A percentile compares a stretch with the other conserved stretches of the same genome.
Conservation (phyloP, 2,797 vertebrate species). For the Furcifer pardalis region DNA sequence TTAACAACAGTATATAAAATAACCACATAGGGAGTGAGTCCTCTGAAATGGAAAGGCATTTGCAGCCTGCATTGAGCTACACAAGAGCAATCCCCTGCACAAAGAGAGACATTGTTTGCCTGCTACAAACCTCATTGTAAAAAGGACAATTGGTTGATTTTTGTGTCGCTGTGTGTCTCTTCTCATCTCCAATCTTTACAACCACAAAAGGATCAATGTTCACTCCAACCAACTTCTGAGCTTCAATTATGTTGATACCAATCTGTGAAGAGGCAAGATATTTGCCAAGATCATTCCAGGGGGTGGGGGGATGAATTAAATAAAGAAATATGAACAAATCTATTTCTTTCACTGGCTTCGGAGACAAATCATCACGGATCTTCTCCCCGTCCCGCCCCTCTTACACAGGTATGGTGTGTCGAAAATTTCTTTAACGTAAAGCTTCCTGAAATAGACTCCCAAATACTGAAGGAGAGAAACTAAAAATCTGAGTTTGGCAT, state of each 20-base stretch:
- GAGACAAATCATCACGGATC: not conserved
- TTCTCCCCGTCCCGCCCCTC: no score
- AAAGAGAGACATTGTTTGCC: not conserved
- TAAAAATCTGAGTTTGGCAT: not conserved
- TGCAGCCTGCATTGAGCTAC: no score
- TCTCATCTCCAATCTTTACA: conserved; percentile 85
- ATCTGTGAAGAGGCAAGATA: conserved; percentile 74
- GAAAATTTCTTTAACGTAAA: not conserved
- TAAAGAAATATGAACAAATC: not conserved
- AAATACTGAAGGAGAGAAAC: not conserved
- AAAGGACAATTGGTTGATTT: conserved; percentile 94
- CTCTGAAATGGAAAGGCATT: not conserved
- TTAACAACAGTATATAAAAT: not conserved
- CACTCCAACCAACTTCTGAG: conserved; percentile 91
- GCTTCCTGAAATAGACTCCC: not conserved
- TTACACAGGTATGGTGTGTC: no score
- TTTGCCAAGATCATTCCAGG: conserved; percentile 3
- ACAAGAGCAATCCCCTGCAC: not conserved
- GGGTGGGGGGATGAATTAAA: not conserved
- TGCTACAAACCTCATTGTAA: conserved; percentile 85
- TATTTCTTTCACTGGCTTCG: not conserved
- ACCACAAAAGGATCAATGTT: conserved; percentile 93
- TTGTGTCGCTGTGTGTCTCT: conserved; percentile 84
- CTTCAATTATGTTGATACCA: conserved; percentile 89
- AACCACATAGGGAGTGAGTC: not conserved